These are phyloP conservation scores for Myzus persicae DNA, from an alignment of 1,140 invertebrate species.

Conservation along the genomic window DNA sequence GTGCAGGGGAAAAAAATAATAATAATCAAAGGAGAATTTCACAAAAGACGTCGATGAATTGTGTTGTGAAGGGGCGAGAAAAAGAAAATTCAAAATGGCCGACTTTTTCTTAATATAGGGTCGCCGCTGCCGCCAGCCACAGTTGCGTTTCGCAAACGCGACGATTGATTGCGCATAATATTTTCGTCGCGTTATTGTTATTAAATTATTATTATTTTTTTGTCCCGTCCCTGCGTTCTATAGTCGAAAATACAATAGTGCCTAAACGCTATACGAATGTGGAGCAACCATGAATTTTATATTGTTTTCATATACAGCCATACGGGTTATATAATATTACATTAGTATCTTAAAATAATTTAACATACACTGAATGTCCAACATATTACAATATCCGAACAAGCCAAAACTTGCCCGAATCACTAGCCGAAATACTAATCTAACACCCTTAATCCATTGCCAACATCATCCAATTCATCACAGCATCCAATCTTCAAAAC, in stretches of 20 bases:
- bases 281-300: neutral
- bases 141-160: constrained; percentile 32
- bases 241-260: neutral
- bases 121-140: neutral
- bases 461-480: too few relatives aligned
- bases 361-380: too few relatives aligned
- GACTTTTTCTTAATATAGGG: constrained; percentile 36
- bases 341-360: neutral
- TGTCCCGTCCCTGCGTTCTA: neutral
- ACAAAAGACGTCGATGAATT: constrained; percentile 54
- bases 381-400: too few relatives aligned
- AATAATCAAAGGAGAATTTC: constrained; percentile 49
- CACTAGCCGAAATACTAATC: too few relatives aligned
- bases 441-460: too few relatives aligned
- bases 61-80: constrained; percentile 45
- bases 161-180: constrained; percentile 34
- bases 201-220: constrained; percentile 20
- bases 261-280: neutral
- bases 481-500: too few relatives aligned
- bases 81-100: constrained; percentile 57
- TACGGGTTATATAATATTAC: neutral
- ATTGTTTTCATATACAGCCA: neutral
- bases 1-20: constrained; percentile 17
- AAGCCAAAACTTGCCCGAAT: too few relatives aligned
- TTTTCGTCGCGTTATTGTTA: constrained; percentile 31